These are phyloP conservation scores for Intellagama lesueurii DNA, from an alignment of 2,797 vertebrate genomes.

Conservation along the genomic window DNA sequence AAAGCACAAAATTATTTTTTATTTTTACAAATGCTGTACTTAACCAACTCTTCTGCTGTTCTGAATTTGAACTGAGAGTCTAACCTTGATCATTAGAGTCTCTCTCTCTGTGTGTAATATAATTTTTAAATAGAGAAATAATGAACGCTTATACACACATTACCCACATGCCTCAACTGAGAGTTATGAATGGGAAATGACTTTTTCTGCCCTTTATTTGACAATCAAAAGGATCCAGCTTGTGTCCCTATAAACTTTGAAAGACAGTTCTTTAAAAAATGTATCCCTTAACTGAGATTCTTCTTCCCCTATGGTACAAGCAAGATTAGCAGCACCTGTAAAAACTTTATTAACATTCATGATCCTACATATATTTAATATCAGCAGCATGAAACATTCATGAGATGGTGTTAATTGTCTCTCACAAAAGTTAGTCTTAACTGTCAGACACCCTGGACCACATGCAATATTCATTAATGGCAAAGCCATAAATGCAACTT, in stretches of 20 bases:
- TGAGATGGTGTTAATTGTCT: conserved; percentile 26
- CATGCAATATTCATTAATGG: conserved; percentile 34
- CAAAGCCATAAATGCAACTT: conserved; percentile 30
- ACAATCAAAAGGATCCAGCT: background rate
- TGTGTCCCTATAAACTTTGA: background rate
- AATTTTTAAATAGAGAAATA: background rate
- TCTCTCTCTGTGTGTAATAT: background rate
- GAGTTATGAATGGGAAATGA: conserved; percentile 3
- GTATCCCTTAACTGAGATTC: background rate
- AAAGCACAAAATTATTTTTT: conserved; percentile 27
- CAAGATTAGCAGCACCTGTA: conserved; percentile 9
- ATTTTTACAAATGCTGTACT: conserved; percentile 10
- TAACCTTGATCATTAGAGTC: background rate
- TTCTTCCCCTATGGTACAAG: background rate
- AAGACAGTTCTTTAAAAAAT: conserved; percentile 8
- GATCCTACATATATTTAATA: conserved; percentile 24
- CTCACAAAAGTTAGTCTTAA: conserved; percentile 33
- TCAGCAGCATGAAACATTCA: conserved; percentile 20
- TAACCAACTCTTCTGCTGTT: background rate
- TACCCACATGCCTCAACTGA: background rate
- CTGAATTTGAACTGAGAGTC: background rate
- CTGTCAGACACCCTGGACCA: conserved; percentile 8
- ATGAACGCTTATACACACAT: background rate
- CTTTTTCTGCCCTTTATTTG: conserved; percentile 32
- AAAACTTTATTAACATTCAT: conserved; percentile 17